These are phyloP conservation scores for Scytalopus superciliaris DNA, from an alignment of 2,113 vertebrate genomes.

Conservation along the genomic window DNA sequence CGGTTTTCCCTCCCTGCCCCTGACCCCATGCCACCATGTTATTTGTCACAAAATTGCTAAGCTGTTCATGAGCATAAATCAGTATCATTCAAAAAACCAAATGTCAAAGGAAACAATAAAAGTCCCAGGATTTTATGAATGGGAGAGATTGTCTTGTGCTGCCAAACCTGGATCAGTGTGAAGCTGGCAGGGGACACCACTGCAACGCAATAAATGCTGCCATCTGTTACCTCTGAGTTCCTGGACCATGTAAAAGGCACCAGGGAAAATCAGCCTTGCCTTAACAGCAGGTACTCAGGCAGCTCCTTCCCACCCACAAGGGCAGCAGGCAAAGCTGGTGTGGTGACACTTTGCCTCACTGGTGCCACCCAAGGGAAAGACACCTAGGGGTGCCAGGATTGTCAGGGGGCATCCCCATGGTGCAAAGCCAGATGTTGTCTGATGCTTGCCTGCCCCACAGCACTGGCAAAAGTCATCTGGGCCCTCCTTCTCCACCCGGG, in stretches of 20 bases:
- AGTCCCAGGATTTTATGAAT: constrained; percentile 47
- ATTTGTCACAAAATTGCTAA: constrained; percentile 12
- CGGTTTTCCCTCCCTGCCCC: background rate
- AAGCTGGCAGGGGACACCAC: background rate
- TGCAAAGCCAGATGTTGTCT: background rate
- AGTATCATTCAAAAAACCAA: background rate
- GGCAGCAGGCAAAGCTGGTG: rapidly evolving
- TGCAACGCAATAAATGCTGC: background rate
- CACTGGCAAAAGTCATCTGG: background rate
- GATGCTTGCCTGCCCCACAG: background rate
- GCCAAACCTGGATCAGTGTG: background rate
- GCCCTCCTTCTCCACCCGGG: background rate
- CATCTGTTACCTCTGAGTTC: constrained; percentile 29
- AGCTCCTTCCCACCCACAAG: rapidly evolving
- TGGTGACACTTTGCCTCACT: rapidly evolving
- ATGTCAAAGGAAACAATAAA: background rate
- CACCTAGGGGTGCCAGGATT: rapidly evolving
- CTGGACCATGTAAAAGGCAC: background rate
- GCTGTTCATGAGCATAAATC: background rate
- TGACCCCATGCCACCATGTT: background rate
- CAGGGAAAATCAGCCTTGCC: background rate
- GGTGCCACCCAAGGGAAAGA: rapidly evolving
- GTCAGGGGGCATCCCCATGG: background rate
- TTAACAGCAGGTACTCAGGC: rapidly evolving
- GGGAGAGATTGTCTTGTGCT: background rate